phyloP scores from a whole-genome alignment of 30 jellyfish, hydroid and myxozoan species.

The Pelagia noctiluca region DNA sequence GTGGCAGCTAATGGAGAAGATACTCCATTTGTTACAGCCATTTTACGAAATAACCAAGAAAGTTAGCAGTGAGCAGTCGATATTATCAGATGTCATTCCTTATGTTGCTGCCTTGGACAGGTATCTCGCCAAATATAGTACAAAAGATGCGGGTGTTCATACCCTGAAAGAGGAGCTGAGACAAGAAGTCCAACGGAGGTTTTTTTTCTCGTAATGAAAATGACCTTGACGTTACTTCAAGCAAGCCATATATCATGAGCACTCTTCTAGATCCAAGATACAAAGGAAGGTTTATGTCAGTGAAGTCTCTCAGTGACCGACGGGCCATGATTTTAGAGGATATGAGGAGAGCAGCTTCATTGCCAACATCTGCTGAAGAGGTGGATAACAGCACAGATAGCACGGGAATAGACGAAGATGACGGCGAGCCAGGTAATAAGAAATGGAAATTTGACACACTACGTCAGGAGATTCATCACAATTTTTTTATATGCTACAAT shows the following conservation, averaged over 20 bases:
- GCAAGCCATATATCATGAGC: constrained; percentile 52
- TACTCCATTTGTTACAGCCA: constrained; percentile 59
- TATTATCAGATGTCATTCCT: constrained; percentile 48
- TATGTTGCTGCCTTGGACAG: constrained; percentile 49
- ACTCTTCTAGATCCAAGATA: constrained; percentile 70
- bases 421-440: constrained; percentile 42
- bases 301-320: constrained; percentile 47
- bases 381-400: constrained; percentile 4
- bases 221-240: constrained; percentile 33
- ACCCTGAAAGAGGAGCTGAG: constrained; percentile 58
- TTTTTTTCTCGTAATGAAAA: constrained; percentile 42
- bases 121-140: constrained; percentile 17
- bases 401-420: constrained; percentile 49
- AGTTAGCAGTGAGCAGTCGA: constrained; percentile 47
- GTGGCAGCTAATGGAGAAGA: constrained; percentile 68
- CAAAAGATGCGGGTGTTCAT: constrained; percentile 64
- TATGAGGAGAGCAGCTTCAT: constrained; percentile 32
- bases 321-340: constrained; percentile 56
- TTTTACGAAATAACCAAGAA: constrained; percentile 46
- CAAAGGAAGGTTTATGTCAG: constrained; percentile 64
- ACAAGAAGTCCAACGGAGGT: constrained; percentile 29
- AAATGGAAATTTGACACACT: constrained; percentile 54
- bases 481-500: constrained; percentile 67
- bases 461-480: constrained; percentile 56
- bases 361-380: constrained; percentile 33